Percentiles rank a stretch among this genome's conserved stretches.
Evolutionary conservation across 2,797 vertebrate genomes (phyloP).

Genomic region (Podarcis lilfordi): DNA sequence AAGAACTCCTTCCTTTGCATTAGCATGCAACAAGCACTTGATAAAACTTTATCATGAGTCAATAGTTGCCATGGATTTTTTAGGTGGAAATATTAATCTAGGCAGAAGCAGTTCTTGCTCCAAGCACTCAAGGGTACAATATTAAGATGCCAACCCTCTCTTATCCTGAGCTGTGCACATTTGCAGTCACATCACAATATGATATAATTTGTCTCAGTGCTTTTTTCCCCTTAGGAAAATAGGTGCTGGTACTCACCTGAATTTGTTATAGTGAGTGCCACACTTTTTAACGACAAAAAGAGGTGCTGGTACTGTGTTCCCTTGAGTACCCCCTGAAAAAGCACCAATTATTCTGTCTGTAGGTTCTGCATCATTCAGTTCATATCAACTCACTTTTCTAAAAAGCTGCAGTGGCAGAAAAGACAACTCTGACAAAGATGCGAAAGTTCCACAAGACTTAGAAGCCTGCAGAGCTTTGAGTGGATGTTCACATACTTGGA

Average conservation of each 20-base stretch:
- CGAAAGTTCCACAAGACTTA: background rate
- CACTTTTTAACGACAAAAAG: too few relatives aligned
- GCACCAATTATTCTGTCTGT: background rate
- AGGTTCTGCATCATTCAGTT: background rate
- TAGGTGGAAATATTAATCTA: background rate
- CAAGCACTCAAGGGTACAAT: background rate
- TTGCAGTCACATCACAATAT: background rate
- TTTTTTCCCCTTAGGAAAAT: too few relatives aligned
- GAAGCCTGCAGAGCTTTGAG: background rate
- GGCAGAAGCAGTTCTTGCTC: background rate
- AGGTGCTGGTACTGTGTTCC: too few relatives aligned
- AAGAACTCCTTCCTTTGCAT: background rate
- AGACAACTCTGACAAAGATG: background rate
- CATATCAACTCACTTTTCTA: background rate
- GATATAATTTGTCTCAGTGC: too few relatives aligned
- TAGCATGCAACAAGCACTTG: background rate
- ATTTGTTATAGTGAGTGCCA: too few relatives aligned
- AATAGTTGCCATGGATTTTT: background rate
- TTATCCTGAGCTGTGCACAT: background rate
- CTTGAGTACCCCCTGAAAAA: too few relatives aligned
- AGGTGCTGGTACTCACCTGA: too few relatives aligned
- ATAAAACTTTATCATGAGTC: background rate
- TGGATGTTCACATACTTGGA: background rate
- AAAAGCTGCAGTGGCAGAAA: background rate
- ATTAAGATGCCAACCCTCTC: background rate